Conservation (phyloP, 2,797 vertebrate species). For the Manis crassicaudata region DNA sequence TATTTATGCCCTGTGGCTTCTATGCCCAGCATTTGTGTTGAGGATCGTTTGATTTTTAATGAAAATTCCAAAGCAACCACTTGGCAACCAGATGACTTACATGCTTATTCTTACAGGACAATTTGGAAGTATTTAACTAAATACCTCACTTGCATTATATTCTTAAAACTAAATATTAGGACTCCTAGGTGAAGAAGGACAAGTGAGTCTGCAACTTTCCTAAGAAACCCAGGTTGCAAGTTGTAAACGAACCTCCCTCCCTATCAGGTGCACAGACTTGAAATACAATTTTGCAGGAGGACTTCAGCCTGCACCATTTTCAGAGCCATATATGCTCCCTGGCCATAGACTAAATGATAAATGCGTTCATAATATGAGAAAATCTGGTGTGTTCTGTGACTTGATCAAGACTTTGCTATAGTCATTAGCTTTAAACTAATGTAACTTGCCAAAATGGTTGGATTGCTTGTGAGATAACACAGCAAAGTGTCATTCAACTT, state of each 20-base stretch:
- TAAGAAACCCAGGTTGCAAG: neutral
- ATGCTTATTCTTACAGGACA: neutral
- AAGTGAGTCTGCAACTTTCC: neutral
- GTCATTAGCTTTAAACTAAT: neutral
- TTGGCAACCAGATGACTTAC: neutral
- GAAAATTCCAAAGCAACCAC: constrained; percentile 32
- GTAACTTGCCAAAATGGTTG: neutral
- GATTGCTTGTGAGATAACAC: neutral
- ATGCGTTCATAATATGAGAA: neutral
- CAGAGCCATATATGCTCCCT: neutral
- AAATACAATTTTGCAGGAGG: neutral
- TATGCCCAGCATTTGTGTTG: too few relatives aligned
- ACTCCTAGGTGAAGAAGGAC: neutral
- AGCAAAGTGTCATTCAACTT: neutral
- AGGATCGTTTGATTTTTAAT: neutral
- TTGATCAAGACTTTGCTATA: neutral
- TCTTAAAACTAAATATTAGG: neutral
- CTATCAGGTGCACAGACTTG: neutral
- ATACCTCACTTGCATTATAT: neutral
- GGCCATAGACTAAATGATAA: neutral
- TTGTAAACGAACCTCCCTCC: neutral
- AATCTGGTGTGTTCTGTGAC: neutral
- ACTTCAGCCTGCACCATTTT: neutral
- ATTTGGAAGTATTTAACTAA: constrained; percentile 8
- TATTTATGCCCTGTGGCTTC: too few relatives aligned